Base-by-base conservation (phyloP, 2,797 vertebrate species). In the Neopelma chrysocephalum region DNA sequence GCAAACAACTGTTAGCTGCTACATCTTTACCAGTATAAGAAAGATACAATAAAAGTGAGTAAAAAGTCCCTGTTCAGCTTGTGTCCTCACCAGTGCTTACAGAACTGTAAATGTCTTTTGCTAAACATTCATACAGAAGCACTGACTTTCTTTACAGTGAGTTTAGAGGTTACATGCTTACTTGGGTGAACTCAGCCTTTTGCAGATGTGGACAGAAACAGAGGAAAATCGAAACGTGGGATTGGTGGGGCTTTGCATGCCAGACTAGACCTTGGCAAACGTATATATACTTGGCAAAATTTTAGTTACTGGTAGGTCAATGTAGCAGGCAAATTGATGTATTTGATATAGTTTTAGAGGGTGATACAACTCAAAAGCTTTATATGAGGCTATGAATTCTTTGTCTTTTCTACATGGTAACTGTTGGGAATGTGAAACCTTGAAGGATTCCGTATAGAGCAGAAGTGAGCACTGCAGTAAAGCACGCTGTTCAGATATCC, bases 41-140 rank as follows among this genome's bases (percentile, higher is more conserved):
- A 80, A 84, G 32, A 48, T 0, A 3, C 16, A 51, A 7, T 15
- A 1, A 23, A 58, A 9, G 5, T 13, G 10, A 64, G 6, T 75
- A 38, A 54, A n/a, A 92, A 31, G 3, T 47, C 18, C 16, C 27
- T 54, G 19, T 89, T 94, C 27, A 40, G 8, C 43, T 73, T 43
- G 6, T 71, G 29, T 40, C 36, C 65, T 87, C 47, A 40, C 15
- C 3, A 2, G 9, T 57, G 48, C 38, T 85, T 88, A 36, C 20
- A 68, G 21, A 75, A 36, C 11, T 60, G 26, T 53, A 40, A 58
- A 45, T 27, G 17, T 53, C 27, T 83, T 40, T 51, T 60, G 21
- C 34, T 50, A 66, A 69, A 17, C 23, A 42, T 34, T 47, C 31
- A 4, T 62, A 12, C 23, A 80, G 57, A 77, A 36, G 11, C 43